These are phyloP conservation scores for Platycercus adscitus DNA, from an alignment of 2,113 vertebrate species.

Conservation along the genomic window DNA sequence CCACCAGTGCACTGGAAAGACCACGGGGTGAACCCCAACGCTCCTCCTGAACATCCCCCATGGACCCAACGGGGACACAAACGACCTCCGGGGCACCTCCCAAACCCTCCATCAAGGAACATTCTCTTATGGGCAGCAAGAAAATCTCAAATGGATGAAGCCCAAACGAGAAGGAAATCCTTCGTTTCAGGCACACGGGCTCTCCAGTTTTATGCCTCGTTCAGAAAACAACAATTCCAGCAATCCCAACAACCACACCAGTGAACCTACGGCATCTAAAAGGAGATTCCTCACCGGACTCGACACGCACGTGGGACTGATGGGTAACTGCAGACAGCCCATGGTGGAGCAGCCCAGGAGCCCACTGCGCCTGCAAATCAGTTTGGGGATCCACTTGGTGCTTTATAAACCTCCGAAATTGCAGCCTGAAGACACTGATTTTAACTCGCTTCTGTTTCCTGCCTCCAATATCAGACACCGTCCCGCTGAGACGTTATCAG, in stretches of 20 bases:
- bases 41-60: neutral
- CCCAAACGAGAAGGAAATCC: neutral
- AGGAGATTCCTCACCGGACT: neutral
- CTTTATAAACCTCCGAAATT: neutral
- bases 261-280: rapidly evolving
- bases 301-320: rapidly evolving
- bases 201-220: neutral
- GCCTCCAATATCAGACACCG: too few species aligned
- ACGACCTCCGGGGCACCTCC: neutral
- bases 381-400: neutral
- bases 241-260: neutral
- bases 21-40: rapidly evolving
- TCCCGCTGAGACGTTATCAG: neutral
- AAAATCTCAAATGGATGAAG: neutral
- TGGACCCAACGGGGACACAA: rapidly evolving
- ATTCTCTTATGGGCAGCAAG: rapidly evolving
- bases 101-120: neutral
- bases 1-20: rapidly evolving
- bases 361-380: neutral
- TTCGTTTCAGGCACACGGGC: neutral
- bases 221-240: neutral
- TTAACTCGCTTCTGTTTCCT: neutral
- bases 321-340: neutral
- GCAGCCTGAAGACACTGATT: neutral
- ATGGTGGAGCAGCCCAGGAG: neutral